A percentile compares a stretch with the other conserved stretches of the same genome.
Evolutionary conservation across 2,888 invertebrate species (phyloP).

Genomic region (Desoria tigrina): DNA sequence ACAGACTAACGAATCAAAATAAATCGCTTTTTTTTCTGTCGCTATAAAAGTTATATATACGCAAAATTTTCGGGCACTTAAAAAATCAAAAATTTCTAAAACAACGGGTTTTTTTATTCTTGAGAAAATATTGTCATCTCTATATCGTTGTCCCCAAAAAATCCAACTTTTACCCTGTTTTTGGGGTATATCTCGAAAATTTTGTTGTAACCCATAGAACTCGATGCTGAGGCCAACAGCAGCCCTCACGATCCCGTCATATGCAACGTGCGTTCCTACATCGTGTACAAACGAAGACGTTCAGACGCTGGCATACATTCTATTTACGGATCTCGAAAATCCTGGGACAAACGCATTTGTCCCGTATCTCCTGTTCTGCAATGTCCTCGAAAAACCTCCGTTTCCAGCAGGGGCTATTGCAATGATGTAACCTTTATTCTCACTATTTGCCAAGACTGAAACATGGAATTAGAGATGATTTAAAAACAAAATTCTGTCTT

Average conservation of each 20-base stretch:
- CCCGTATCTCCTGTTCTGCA: neutral
- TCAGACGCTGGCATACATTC: neutral
- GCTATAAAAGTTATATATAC: too few species aligned
- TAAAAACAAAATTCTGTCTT: too few species aligned
- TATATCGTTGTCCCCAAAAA: too few species aligned
- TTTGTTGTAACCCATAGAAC: neutral
- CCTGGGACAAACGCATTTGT: neutral
- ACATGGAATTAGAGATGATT: too few species aligned
- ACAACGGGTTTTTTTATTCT: too few species aligned
- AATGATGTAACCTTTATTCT: conserved; percentile 29
- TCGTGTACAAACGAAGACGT: conserved; percentile 4
- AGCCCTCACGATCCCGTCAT: conserved; percentile 2
- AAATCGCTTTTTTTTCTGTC: too few species aligned
- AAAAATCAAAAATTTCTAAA: too few species aligned
- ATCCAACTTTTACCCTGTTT: neutral
- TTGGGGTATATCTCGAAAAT: neutral
- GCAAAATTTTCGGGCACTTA: too few species aligned
- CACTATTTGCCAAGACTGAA: too few species aligned
- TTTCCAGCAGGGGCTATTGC: conserved; percentile 16
- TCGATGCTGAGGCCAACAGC: too few species aligned
- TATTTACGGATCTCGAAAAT: neutral
- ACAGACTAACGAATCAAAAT: too few species aligned
- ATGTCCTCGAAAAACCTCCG: conserved; percentile 6
- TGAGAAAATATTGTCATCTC: too few species aligned
- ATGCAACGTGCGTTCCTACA: conserved; percentile 20